Conservation (phyloP, 2,113 vertebrate genomes). For the Pterocles burchelli region DNA sequence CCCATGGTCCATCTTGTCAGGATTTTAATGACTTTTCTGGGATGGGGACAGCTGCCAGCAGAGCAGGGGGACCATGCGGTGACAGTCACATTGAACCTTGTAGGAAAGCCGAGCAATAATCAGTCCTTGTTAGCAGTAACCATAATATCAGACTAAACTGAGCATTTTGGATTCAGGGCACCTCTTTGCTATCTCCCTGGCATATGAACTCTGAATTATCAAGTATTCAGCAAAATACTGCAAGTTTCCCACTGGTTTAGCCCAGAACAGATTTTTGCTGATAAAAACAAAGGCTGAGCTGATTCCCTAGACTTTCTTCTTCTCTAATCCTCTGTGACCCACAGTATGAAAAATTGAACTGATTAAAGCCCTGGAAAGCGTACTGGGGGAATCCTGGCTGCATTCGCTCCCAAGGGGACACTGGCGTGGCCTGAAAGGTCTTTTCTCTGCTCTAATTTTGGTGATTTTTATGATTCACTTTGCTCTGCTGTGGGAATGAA, state of each 20-base stretch:
- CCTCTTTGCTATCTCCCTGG: not conserved
- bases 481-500: slow-evolving; percentile 4
- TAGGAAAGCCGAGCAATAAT: not conserved
- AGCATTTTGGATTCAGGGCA: not conserved
- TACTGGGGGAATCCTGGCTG: not conserved
- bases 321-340: slow-evolving; percentile 37
- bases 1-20: not conserved
- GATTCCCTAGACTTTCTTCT: not conserved
- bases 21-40: slow-evolving; percentile 38
- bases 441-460: slow-evolving; percentile 10
- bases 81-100: not conserved
- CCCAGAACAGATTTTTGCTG: slow-evolving; percentile 14
- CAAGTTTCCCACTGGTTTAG: not conserved
- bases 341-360: not conserved
- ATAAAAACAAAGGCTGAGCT: slow-evolving; percentile 25
- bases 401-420: not conserved
- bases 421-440: not conserved
- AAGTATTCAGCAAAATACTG: not conserved
- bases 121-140: not conserved
- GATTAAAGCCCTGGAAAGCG: slow-evolving; percentile 10
- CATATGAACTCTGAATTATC: not conserved
- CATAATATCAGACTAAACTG: not conserved
- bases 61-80: not conserved
- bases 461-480: slow-evolving; percentile 16
- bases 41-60: not conserved